Evolutionary conservation across 92 coral and sea anemone species (phyloP).

Genomic region (Hydrozoanthus gracilis): DNA sequence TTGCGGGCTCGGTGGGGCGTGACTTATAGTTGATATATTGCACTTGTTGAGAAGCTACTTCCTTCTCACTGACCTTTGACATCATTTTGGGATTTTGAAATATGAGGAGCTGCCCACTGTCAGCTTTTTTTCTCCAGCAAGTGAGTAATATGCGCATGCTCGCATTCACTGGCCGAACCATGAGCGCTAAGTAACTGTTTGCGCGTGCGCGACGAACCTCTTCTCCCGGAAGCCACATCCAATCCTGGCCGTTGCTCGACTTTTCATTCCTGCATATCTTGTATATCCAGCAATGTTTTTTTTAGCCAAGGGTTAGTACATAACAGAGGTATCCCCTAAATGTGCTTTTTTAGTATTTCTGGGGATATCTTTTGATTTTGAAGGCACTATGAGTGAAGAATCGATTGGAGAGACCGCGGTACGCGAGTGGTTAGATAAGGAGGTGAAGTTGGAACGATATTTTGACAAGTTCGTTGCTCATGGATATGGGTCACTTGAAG

Average conservation of each 20-base stretch:
- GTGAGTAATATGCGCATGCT: too few species aligned
- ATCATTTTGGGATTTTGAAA: too few species aligned
- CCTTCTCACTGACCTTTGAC: too few species aligned
- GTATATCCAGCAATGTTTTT: slow-evolving; percentile 15
- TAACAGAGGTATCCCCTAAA: slow-evolving; percentile 1
- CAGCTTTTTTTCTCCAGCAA: too few species aligned
- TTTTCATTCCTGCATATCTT: slow-evolving; percentile 8
- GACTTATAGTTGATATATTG: too few species aligned
- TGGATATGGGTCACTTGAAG: slow-evolving; percentile 77
- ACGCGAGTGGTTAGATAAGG: slow-evolving; percentile 87
- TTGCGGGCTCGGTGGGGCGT: too few species aligned
- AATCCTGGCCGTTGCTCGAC: neutral
- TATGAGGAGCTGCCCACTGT: too few species aligned
- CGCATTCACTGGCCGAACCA: too few species aligned
- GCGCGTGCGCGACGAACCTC: slow-evolving; percentile 22
- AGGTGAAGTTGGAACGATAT: slow-evolving; percentile 91
- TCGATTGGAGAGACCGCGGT: slow-evolving; percentile 62
- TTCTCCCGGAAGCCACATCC: slow-evolving; percentile 52
- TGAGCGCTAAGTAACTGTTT: neutral
- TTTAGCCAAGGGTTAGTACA: slow-evolving; percentile 20
- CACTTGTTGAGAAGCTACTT: too few species aligned
- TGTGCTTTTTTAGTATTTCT: slow-evolving; percentile 31
- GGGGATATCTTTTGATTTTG: slow-evolving; percentile 15
- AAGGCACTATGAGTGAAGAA: slow-evolving; percentile 52
- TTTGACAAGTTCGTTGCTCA: slow-evolving; percentile 79